Evolutionary conservation across 2,113 vertebrate genomes (phyloP).

Genomic region (Malurus melanocephalus): DNA sequence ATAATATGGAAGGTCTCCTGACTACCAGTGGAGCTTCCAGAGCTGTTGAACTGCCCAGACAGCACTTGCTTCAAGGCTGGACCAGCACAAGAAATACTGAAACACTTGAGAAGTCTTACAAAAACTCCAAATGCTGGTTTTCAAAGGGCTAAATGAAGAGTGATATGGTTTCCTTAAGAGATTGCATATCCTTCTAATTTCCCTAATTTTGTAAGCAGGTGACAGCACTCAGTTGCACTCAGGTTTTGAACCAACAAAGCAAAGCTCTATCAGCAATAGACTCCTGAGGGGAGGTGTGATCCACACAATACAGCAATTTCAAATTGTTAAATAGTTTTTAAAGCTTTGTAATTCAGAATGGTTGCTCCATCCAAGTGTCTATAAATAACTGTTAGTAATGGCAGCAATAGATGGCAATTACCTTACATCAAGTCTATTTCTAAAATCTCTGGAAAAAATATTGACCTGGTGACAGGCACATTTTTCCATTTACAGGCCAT

Average conservation of each 20-base stretch:
- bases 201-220: not conserved
- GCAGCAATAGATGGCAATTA: not conserved
- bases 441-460: not conserved
- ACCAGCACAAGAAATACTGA: not conserved
- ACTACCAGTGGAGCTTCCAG: not conserved
- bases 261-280: not conserved
- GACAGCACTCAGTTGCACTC: not conserved
- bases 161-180: not conserved
- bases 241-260: not conserved
- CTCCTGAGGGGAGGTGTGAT: not conserved
- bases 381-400: not conserved
- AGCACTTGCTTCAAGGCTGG: not conserved
- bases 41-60: not conserved
- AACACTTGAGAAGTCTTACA: not conserved
- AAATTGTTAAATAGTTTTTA: not conserved
- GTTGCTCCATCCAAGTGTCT: not conserved
- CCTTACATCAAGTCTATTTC: not conserved
- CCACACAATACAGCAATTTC: not conserved
- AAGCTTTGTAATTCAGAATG: not conserved
- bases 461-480: not conserved
- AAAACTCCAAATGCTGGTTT: not conserved
- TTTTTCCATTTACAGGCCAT: not conserved
- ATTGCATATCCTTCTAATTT: not conserved
- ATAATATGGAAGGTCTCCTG: not conserved
- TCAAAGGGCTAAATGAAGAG: not conserved